These are phyloP conservation scores for Epirrhoe alternata DNA, from an alignment of 2,888 invertebrate species.

Conservation along the genomic window DNA sequence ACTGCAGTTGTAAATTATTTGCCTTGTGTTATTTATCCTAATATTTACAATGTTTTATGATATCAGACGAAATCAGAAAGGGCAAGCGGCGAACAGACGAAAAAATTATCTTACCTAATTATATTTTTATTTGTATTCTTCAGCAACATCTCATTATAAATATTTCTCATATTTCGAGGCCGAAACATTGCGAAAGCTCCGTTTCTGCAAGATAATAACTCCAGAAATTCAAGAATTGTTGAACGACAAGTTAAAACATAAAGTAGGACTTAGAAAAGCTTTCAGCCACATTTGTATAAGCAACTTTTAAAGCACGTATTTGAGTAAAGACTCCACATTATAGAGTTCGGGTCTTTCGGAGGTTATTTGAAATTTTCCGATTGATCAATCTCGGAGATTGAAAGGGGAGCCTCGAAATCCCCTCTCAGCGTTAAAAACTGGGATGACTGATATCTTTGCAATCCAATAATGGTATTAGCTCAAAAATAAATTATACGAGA, in stretches of 20 bases:
- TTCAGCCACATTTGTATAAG: constrained; percentile 46
- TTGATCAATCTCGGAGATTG: constrained; percentile 40
- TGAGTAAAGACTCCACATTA: constrained; percentile 30
- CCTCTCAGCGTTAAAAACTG: constrained; percentile 28
- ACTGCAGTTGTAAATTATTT: too few relatives aligned
- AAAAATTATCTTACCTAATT: too few relatives aligned
- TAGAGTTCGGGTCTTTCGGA: constrained; percentile 34
- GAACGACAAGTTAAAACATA: constrained; percentile 21
- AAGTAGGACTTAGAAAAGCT: constrained; percentile 43
- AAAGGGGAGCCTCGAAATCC: constrained; percentile 32
- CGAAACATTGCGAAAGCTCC: neutral
- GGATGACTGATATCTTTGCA: constrained; percentile 23
- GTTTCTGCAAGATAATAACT: neutral
- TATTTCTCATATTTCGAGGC: neutral
- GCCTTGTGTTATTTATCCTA: too few relatives aligned
- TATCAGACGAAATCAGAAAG: too few relatives aligned
- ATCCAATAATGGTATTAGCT: constrained; percentile 5
- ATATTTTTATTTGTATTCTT: too few relatives aligned
- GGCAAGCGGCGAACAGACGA: too few relatives aligned
- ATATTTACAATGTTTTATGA: too few relatives aligned
- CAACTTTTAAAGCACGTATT: constrained; percentile 45
- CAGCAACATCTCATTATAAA: too few relatives aligned
- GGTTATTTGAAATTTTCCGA: constrained; percentile 42
- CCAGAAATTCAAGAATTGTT: constrained; percentile 11
- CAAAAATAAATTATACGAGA: neutral